phyloP scores from a whole-genome alignment of 2,888 invertebrate genomes.

The Philereme vetulata region DNA sequence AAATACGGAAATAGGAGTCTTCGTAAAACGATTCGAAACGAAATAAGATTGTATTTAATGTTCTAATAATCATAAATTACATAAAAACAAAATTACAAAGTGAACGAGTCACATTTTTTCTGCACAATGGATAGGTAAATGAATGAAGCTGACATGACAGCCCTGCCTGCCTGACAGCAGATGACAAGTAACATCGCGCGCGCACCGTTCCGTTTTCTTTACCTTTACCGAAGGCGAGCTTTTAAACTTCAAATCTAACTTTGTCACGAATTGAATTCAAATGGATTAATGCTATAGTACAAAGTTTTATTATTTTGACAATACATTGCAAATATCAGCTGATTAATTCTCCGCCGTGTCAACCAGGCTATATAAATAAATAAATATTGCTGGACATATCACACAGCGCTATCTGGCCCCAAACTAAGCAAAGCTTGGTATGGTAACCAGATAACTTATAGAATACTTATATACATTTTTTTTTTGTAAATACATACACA shows the following conservation, averaged over 20 bases:
- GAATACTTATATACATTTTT: too few species aligned
- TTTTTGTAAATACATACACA: too few species aligned
- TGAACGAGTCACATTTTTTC: constrained; percentile 81
- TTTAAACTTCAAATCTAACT: constrained; percentile 35
- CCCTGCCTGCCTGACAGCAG: constrained; percentile 62
- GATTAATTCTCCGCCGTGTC: constrained; percentile 79
- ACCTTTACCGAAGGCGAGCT: constrained; percentile 37
- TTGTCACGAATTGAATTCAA: constrained; percentile 29
- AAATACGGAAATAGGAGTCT: constrained; percentile 33
- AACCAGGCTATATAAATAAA: too few species aligned
- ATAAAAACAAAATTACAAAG: constrained; percentile 73
- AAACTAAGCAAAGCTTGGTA: too few species aligned
- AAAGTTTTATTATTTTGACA: too few species aligned
- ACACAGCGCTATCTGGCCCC: too few species aligned
- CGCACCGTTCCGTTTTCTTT: constrained; percentile 73
- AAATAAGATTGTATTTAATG: constrained; percentile 58
- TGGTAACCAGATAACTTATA: too few species aligned
- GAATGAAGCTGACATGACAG: constrained; percentile 45
- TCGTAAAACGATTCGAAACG: constrained; percentile 53
- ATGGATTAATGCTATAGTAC: too few species aligned
- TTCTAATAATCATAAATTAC: constrained; percentile 61
- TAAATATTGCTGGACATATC: too few species aligned
- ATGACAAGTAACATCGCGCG: constrained; percentile 80
- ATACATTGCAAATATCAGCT: constrained; percentile 78
- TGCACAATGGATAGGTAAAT: constrained; percentile 81